Evolutionary conservation across 2,888 invertebrate species (phyloP).

Genomic region (Scelioninae gen. 2): DNA sequence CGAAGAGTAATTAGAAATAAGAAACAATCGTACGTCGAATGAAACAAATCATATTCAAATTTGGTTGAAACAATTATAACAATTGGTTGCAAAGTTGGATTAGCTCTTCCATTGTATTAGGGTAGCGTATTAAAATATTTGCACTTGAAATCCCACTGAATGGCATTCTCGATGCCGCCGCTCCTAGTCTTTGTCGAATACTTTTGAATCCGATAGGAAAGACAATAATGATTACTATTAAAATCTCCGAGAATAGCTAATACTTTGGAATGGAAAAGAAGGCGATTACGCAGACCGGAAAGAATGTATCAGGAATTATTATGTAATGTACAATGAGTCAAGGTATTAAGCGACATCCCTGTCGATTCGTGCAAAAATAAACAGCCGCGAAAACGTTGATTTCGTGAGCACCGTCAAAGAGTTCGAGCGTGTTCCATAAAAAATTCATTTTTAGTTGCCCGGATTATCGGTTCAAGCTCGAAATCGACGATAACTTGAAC

Average conservation of each 20-base stretch:
- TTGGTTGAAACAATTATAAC: too few relatives aligned
- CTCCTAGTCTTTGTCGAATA: conserved; percentile 61
- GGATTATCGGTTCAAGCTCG: conserved; percentile 29
- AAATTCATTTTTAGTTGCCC: conserved; percentile 18
- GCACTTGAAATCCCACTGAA: conserved; percentile 47
- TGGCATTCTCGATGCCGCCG: conserved; percentile 54
- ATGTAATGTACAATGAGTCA: conserved; percentile 56
- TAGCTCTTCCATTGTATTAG: too few relatives aligned
- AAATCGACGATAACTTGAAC: conserved; percentile 38
- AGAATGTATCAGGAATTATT: conserved; percentile 56
- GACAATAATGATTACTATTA: conserved; percentile 60
- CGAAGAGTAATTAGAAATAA: too few relatives aligned
- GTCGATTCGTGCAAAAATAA: not conserved
- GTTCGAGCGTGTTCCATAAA: conserved; percentile 11
- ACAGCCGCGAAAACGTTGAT: conserved; percentile 35
- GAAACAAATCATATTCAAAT: conserved; percentile 4
- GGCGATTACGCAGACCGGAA: conserved; percentile 60
- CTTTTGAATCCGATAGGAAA: conserved; percentile 59
- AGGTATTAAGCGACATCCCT: conserved; percentile 24
- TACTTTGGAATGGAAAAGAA: conserved; percentile 30
- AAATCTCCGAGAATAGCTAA: conserved; percentile 53
- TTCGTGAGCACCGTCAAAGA: conserved; percentile 25
- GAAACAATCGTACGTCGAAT: not conserved
- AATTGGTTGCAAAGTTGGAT: too few relatives aligned
- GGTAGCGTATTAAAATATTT: too few relatives aligned